A percentile compares a stretch with the other conserved stretches of the same genome.
Evolutionary conservation across 1,140 invertebrate genomes (phyloP).

Genomic region (Camponotus vicinus): DNA sequence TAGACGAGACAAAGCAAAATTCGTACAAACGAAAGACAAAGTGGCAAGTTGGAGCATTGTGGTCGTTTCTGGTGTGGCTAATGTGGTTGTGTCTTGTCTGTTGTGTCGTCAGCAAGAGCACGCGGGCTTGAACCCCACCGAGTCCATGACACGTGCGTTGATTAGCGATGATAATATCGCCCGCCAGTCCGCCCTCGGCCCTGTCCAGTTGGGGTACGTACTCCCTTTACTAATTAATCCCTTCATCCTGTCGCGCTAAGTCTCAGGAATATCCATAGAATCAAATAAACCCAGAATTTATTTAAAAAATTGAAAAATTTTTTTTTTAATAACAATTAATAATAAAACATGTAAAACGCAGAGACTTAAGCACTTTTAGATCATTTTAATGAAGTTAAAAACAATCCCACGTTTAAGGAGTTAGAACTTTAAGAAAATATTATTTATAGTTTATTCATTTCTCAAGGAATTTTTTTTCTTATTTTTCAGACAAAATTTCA

Average conservation of each 20-base stretch:
- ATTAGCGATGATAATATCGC: slow-evolving; percentile 95
- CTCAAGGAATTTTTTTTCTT: no score
- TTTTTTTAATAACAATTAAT: no score
- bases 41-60: slow-evolving; percentile 82
- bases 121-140: slow-evolving; percentile 95
- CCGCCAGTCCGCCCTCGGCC: slow-evolving; percentile 92
- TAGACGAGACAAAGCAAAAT: neutral
- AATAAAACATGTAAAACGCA: no score
- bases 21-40: slow-evolving; percentile 64
- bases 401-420: neutral
- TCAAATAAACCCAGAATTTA: slow-evolving; percentile 12
- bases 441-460: no score
- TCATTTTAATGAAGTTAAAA: neutral
- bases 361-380: neutral
- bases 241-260: slow-evolving; percentile 44
- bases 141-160: slow-evolving; percentile 96
- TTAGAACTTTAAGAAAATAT: neutral
- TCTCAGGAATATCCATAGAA: slow-evolving; percentile 45
- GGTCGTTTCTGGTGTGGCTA: slow-evolving; percentile 86
- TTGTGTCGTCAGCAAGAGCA: slow-evolving; percentile 93
- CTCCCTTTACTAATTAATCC: slow-evolving; percentile 76
- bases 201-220: slow-evolving; percentile 97
- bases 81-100: slow-evolving; percentile 89
- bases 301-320: no score
- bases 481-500: neutral